These are phyloP conservation scores for Xiphydria camelus DNA, from an alignment of 2,888 invertebrate genomes.

Conservation along the genomic window DNA sequence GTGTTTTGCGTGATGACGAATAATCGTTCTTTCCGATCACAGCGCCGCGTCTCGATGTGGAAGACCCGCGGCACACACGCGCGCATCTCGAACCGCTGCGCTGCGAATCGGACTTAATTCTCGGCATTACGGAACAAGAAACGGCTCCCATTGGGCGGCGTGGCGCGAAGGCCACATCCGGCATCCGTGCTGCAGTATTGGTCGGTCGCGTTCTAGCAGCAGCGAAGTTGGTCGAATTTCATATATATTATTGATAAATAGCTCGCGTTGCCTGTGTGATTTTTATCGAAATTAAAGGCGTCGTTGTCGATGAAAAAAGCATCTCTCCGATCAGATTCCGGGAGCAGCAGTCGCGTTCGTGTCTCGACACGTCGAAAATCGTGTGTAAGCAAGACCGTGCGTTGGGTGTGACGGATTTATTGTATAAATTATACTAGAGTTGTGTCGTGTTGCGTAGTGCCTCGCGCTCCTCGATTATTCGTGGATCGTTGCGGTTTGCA, in stretches of 20 bases:
- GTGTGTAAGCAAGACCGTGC: neutral
- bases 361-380: too few species aligned
- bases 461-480: conserved; percentile 12
- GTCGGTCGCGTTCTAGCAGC: conserved; percentile 43
- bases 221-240: conserved; percentile 42
- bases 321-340: conserved; percentile 14
- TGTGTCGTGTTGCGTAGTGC: conserved; percentile 32
- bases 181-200: conserved; percentile 44
- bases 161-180: conserved; percentile 45
- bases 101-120: too few species aligned
- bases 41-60: too few species aligned
- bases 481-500: conserved; percentile 14
- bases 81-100: too few species aligned
- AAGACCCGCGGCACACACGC: too few species aligned
- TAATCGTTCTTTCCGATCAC: too few species aligned
- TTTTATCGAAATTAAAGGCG: conserved; percentile 20
- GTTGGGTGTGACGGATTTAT: conserved; percentile 45
- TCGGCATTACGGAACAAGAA: conserved; percentile 1
- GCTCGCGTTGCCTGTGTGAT: conserved; percentile 37
- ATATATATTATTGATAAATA: conserved; percentile 44
- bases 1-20: too few species aligned
- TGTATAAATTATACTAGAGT: conserved; percentile 25
- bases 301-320: conserved; percentile 24
- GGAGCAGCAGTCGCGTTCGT: too few species aligned
- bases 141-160: conserved; percentile 34